Conservation (phyloP, 2,888 invertebrate species). For the Carpatolechia fugitivella region DNA sequence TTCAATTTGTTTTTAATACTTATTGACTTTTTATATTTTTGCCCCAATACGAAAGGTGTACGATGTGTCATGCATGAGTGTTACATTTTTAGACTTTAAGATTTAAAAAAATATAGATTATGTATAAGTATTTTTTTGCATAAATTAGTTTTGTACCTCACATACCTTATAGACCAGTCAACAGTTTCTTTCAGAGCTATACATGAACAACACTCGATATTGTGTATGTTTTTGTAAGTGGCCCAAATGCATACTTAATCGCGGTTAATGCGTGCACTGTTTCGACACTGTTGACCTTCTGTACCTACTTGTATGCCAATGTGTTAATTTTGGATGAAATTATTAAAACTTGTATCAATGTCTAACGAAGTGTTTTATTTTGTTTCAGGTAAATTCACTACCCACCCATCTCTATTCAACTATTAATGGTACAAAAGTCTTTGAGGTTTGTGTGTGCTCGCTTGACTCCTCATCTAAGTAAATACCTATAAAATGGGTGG, state of each 20-base stretch:
- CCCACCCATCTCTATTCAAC: slow-evolving; percentile 27
- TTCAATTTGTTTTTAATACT: slow-evolving; percentile 54
- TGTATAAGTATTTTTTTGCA: no score
- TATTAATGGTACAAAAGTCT: slow-evolving; percentile 28
- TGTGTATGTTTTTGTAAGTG: slow-evolving; percentile 49
- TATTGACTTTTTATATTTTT: slow-evolving; percentile 56
- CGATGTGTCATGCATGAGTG: no score
- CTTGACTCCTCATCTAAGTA: neutral
- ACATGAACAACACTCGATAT: neutral
- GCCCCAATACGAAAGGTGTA: no score
- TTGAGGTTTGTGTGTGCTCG: slow-evolving; percentile 44
- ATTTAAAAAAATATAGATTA: no score
- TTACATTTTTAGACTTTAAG: no score
- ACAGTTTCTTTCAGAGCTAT: no score
- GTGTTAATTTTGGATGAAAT: slow-evolving; percentile 24
- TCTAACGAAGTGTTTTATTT: slow-evolving; percentile 27
- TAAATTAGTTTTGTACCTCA: no score
- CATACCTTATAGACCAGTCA: no score
- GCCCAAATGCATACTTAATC: slow-evolving; percentile 65
- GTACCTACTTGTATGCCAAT: slow-evolving; percentile 39
- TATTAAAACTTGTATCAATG: neutral
- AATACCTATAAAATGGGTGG: neutral
- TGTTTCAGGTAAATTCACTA: slow-evolving; percentile 64
- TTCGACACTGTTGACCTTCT: slow-evolving; percentile 65
- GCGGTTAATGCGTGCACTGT: slow-evolving; percentile 50